Conservation (phyloP, 2,797 vertebrate species). For the Ctenochaetus hawaiiensis region DNA sequence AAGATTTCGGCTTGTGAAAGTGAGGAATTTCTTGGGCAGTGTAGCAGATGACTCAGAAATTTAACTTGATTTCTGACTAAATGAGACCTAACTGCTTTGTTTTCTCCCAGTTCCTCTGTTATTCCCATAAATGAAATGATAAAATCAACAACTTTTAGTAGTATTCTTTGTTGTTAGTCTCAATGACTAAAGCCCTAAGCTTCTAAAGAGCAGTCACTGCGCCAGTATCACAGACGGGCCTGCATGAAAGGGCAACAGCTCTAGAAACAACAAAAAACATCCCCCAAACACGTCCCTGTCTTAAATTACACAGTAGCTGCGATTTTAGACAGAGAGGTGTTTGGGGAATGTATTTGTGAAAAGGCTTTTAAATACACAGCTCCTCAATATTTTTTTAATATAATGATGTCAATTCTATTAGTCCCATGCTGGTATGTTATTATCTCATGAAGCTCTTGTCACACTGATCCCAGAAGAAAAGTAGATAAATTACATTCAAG, state of each 20-base stretch:
- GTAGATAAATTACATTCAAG: conserved; percentile 17
- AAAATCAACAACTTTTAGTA: conserved; percentile 43
- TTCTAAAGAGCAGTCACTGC: conserved; percentile 42
- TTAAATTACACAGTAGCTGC: conserved; percentile 36
- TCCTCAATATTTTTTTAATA: conserved; percentile 24
- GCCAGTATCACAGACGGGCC: conserved; percentile 25
- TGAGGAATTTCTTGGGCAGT: conserved; percentile 37
- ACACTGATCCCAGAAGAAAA: conserved; percentile 28
- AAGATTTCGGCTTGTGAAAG: conserved; percentile 20
- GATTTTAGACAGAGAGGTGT: background rate
- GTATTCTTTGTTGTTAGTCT: conserved; percentile 42
- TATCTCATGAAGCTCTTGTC: conserved; percentile 19
- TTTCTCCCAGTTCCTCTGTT: background rate
- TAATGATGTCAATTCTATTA: conserved; percentile 3
- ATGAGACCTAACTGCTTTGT: conserved; percentile 6
- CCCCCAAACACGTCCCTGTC: conserved; percentile 29
- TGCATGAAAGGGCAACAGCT: conserved; percentile 36
- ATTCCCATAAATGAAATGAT: conserved; percentile 46
- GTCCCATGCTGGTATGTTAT: conserved; percentile 23
- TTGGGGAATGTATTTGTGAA: conserved; percentile 17
- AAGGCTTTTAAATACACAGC: conserved; percentile 29
- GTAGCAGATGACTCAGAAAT: conserved; percentile 33
- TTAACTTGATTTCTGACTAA: conserved; percentile 9
- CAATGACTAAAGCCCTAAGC: conserved; percentile 44
- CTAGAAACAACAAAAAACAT: conserved; percentile 40